These are phyloP conservation scores for Enteromius treurensis DNA, from an alignment of 2,797 vertebrate species.

Conservation along the genomic window DNA sequence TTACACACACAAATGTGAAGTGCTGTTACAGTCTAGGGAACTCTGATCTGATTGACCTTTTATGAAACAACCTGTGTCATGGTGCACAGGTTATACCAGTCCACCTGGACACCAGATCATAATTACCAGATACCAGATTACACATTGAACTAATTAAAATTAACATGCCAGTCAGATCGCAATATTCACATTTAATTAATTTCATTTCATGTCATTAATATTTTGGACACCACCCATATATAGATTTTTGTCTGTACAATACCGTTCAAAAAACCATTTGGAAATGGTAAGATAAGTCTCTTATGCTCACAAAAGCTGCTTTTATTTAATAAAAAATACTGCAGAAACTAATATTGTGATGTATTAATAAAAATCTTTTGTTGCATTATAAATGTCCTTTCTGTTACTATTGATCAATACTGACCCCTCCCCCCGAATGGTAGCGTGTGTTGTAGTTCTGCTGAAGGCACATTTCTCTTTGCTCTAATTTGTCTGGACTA, in stretches of 20 bases:
- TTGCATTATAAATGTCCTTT: background rate
- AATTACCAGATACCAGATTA: background rate
- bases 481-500: constrained; percentile 43
- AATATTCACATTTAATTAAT: background rate
- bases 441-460: constrained; percentile 4
- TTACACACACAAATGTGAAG: background rate
- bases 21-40: background rate
- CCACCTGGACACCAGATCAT: background rate
- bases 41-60: background rate
- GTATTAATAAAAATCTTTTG: background rate
- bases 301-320: background rate
- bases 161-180: background rate
- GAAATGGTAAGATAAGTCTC: background rate
- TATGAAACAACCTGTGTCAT: background rate
- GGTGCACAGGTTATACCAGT: background rate
- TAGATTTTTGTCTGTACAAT: background rate
- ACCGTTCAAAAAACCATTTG: background rate
- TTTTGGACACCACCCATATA: background rate
- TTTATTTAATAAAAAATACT: background rate
- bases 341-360: background rate
- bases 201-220: background rate
- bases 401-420: background rate
- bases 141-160: background rate
- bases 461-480: background rate
- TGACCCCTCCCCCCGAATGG: background rate